A percentile compares a stretch with the other conserved stretches of the same genome.
phyloP scores from a whole-genome alignment of 2,113 vertebrate species.

The Neotragus pygmaeus region DNA sequence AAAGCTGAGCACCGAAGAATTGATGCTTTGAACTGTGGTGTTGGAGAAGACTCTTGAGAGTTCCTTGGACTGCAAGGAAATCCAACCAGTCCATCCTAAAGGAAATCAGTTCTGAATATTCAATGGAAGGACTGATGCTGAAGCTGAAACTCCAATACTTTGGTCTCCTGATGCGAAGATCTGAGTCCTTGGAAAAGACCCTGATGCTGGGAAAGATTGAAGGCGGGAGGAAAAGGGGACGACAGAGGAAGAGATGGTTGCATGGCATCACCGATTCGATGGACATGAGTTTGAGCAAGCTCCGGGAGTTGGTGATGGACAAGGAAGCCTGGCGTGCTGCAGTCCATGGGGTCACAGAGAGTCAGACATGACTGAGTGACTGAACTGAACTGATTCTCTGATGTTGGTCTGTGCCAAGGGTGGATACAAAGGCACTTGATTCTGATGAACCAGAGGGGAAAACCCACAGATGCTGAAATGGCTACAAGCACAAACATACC shows the following conservation, averaged over 20 bases:
- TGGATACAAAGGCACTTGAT: not conserved
- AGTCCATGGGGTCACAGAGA: not conserved
- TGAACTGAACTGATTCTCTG: not conserved
- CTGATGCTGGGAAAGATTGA: not conserved
- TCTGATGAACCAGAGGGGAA: not conserved
- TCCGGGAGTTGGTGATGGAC: not conserved
- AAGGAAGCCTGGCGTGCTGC: not conserved
- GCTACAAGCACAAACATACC: not conserved
- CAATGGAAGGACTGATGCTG: not conserved
- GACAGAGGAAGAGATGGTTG: not conserved
- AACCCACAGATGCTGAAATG: not conserved
- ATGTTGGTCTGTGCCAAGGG: no score
- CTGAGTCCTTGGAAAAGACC: not conserved
- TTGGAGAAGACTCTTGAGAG: not conserved
- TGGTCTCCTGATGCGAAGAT: not conserved
- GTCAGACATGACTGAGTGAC: not conserved
- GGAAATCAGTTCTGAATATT: not conserved
- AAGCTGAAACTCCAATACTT: not conserved
- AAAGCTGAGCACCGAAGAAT: not conserved
- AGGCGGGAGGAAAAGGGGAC: not conserved
- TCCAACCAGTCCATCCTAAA: not conserved
- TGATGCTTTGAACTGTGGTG: not conserved
- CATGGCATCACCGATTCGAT: not conserved
- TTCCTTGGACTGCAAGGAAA: not conserved
- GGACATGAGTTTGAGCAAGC: not conserved